Percentiles rank a stretch among this genome's conserved stretches.
These are phyloP conservation scores for Thumatha senex DNA, from an alignment of 2,888 invertebrate species.

Conservation along the genomic window DNA sequence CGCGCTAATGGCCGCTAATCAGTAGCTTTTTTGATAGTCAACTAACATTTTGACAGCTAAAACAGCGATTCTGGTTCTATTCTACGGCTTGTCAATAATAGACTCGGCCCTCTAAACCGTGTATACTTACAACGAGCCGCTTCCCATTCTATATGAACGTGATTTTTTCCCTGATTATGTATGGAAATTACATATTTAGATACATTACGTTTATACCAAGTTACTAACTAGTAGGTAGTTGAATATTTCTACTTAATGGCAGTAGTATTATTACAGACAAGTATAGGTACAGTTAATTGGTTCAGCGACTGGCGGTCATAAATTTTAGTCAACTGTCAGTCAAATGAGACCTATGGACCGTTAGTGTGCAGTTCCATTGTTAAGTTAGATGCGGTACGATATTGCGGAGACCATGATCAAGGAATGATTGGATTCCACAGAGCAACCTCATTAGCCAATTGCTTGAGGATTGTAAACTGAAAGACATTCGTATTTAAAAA, in stretches of 20 bases:
- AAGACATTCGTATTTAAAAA: too few relatives aligned
- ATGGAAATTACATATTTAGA: slow-evolving; percentile 32
- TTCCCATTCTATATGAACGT: slow-evolving; percentile 1
- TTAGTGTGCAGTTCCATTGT: slow-evolving; percentile 51
- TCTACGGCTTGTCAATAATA: too few relatives aligned
- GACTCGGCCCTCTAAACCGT: too few relatives aligned
- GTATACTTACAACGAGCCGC: background rate
- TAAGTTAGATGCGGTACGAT: background rate
- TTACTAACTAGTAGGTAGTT: slow-evolving; percentile 30
- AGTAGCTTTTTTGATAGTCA: too few relatives aligned
- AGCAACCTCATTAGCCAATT: too few relatives aligned
- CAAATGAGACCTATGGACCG: slow-evolving; percentile 57
- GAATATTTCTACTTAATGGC: slow-evolving; percentile 24
- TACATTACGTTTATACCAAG: slow-evolving; percentile 24
- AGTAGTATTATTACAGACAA: slow-evolving; percentile 37
- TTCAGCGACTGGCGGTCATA: slow-evolving; percentile 55
- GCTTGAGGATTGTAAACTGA: too few relatives aligned
- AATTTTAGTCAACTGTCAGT: slow-evolving; percentile 71
- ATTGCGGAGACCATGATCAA: background rate
- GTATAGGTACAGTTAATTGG: slow-evolving; percentile 54
- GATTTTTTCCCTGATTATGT: slow-evolving; percentile 26
- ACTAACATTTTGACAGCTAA: too few relatives aligned
- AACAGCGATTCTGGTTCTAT: too few relatives aligned
- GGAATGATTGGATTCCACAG: too few relatives aligned
- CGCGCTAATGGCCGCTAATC: too few relatives aligned